Conservation (phyloP, 2,888 invertebrate genomes). For the Argynnis bischoffii region DNA sequence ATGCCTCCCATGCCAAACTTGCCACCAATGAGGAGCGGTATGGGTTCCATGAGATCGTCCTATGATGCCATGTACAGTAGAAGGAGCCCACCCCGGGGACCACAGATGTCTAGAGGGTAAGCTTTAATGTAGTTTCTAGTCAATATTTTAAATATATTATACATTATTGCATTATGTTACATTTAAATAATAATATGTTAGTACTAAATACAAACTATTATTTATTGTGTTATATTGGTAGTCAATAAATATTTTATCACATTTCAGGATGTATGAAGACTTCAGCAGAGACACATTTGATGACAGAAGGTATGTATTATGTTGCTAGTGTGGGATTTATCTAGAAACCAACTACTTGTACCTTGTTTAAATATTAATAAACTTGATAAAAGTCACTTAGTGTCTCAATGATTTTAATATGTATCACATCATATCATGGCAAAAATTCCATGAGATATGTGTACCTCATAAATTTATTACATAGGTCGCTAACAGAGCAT, state of each 20-base stretch:
- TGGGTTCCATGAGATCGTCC: slow-evolving; percentile 87
- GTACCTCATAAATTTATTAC: no score
- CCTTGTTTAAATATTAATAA: no score
- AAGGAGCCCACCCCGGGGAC: slow-evolving; percentile 87
- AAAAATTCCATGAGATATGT: slow-evolving; percentile 35
- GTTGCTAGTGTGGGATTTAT: slow-evolving; percentile 28
- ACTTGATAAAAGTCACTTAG: no score
- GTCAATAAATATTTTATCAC: neutral
- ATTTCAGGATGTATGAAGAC: slow-evolving; percentile 90
- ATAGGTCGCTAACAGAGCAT: no score
- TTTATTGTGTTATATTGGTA: neutral
- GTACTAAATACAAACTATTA: no score
- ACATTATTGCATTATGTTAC: no score
- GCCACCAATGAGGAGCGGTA: slow-evolving; percentile 82
- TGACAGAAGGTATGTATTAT: slow-evolving; percentile 87
- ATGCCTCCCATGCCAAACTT: slow-evolving; percentile 91
- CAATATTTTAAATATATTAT: neutral
- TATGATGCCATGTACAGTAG: slow-evolving; percentile 93
- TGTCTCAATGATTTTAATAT: no score
- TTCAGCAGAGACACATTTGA: slow-evolving; percentile 94
- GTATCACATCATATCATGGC: no score
- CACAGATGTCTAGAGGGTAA: slow-evolving; percentile 80
- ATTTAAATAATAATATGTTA: no score
- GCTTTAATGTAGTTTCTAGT: slow-evolving; percentile 40
- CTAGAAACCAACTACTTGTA: no score